Evolutionary conservation across 2,888 invertebrate species (phyloP), one percentile per base, ranked within the genome.

Genomic region (Mythimna pallens): DNA sequence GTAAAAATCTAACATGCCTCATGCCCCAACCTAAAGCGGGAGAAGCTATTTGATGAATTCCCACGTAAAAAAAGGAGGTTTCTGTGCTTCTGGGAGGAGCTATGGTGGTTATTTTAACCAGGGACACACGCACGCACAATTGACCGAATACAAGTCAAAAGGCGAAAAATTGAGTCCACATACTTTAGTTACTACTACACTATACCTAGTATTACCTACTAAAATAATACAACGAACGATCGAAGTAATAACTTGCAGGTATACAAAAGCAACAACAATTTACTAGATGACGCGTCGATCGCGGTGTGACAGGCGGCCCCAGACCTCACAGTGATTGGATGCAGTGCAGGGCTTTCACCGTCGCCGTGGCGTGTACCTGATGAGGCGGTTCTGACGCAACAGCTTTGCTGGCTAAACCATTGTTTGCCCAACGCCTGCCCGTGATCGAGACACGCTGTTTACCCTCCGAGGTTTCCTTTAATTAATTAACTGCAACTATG

Each of bases 331-430:
- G 87, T 92, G 87, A 90, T 90, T 89, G 89, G 90, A 88, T 88
- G 89, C 83, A 67, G 86, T 87, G 78, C 83, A 83, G 78, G 80
- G 84, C 85, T 87, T 87, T 90, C 86, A 72, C 83, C 74, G 67
- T 79, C 66, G 76, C 83, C 68, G 65, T 81, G 62, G 81, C 84
- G 73, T 86, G 83, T 84, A 83, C 88, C 89, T 94, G 91, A 94
- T 92, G 92, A 92, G 89, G 90, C 91, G 87, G 89, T 91, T 86
- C 87, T 87, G 84, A 83, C 87, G 87, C 86, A 72, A 86, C 87
- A 85, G 86, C 81, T 81, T 82, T 78, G 72, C 85, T 69, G 62
- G 73, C 90, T 84, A 80, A 90, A 91, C 91, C 91, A 90, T 92
- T 93, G 93, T 94, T 93, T 93, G 89, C 85, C 57, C 50, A 79